Evolutionary conservation across 2,113 vertebrate genomes (phyloP), one percentile per base, ranked within the genome.

Genomic region (Rhizomys pruinosus): DNA sequence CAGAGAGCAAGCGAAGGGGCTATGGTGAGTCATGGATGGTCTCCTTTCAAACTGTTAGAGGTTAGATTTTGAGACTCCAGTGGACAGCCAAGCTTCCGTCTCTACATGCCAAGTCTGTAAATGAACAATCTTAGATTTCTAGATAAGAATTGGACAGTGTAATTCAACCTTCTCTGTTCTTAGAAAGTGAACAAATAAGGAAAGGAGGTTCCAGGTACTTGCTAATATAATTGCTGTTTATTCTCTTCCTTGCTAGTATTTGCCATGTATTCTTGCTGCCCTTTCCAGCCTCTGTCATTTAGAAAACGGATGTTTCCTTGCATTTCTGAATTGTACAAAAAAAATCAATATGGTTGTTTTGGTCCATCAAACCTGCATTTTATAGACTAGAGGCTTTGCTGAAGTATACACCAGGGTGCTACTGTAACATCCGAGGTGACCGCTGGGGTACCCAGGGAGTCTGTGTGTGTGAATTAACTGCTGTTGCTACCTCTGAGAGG

Each of bases 1-100:
- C 98, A 98, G 92, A 99, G 98, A 97, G 98, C 98, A 98, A 99
- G 98, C n/a, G 98, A 99, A 98, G 98, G 98, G 98, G 98, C 99
- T 98, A 99, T 99, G 99, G 99, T 99, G 98, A 98, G 98, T 98
- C 44, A 96, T 47, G 15, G 64, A 76, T 79, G 0, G 13, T 71
- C 0, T 0, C 39, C 66, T n/a, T 11, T 72, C 39, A 55, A 29
- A 89, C 63, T 66, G 78, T 69, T 63, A 11, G 76, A 68, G 77
- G 15, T 29, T 66, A 91, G 82, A 78, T 88, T 71, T 94, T 25
- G n/a, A 94, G 32, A 5, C 87, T 87, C n/a, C 61, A 7, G 20
- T 87, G 59, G 39, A 63, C 92, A 6, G 19, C 29, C n/a, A 61
- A 29, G 20, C 82, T 90, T 93, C 66, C 44, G 81, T 34, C 80